Evolutionary conservation across 2,888 invertebrate genomes (phyloP).

Genomic region (Nemotelus nigrinus): DNA sequence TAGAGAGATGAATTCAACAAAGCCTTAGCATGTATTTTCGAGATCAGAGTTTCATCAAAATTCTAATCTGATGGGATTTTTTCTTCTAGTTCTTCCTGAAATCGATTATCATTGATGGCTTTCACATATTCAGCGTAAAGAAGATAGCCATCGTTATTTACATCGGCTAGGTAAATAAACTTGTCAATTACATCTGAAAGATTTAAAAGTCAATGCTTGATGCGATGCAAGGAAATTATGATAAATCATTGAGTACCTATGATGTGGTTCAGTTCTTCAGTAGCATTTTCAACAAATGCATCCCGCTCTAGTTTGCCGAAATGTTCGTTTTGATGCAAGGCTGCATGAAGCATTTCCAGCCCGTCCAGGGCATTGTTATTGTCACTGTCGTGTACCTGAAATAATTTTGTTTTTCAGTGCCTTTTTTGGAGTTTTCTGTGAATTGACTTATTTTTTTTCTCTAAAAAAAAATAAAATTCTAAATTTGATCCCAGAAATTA

Average conservation of each 20-base stretch:
- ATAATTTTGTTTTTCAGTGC: constrained; percentile 62
- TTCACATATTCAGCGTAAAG: constrained; percentile 83
- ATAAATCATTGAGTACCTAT: constrained; percentile 55
- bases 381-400: constrained; percentile 83
- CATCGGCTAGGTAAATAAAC: constrained; percentile 84
- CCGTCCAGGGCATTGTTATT: constrained; percentile 91
- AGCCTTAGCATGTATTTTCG: neutral
- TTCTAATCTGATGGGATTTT: constrained; percentile 3
- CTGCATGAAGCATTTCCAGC: constrained; percentile 80
- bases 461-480: too few species aligned
- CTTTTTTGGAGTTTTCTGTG: too few species aligned
- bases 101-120: constrained; percentile 55
- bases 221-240: neutral
- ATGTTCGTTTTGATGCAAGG: constrained; percentile 67
- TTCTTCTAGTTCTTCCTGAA: constrained; percentile 20
- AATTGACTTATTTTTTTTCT: too few species aligned
- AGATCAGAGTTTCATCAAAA: neutral
- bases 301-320: constrained; percentile 58
- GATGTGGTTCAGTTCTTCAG: constrained; percentile 62
- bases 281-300: constrained; percentile 58
- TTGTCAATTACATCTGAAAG: constrained; percentile 83
- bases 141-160: constrained; percentile 85
- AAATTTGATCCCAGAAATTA: too few species aligned
- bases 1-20: constrained; percentile 7
- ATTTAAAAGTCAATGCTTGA: too few species aligned